Evolutionary conservation across 2,113 vertebrate species (phyloP).

Genomic region (Nanorana parkeri): DNA sequence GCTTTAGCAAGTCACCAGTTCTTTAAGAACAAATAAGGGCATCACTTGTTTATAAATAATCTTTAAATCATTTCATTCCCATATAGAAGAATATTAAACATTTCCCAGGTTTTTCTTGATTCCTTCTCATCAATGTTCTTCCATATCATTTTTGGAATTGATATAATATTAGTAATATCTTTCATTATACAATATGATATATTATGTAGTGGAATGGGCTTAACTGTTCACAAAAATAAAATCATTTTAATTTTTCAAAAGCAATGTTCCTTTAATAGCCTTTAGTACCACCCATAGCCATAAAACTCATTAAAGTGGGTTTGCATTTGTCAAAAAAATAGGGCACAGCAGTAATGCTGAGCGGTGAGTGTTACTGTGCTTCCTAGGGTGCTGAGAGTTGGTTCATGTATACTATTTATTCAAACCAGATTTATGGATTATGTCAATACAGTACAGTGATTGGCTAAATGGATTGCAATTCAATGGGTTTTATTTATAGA

Average conservation of each 20-base stretch:
- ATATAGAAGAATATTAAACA: no score
- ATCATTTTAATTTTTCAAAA: constrained; percentile 7
- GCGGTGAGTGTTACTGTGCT: neutral
- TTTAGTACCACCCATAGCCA: constrained; percentile 1
- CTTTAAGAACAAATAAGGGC: no score
- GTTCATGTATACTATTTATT: neutral
- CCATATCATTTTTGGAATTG: no score
- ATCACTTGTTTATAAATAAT: no score
- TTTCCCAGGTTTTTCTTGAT: no score
- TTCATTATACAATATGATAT: no score
- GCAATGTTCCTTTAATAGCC: neutral
- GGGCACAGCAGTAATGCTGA: constrained; percentile 29
- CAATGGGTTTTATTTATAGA: neutral
- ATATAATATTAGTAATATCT: no score
- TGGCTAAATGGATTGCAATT: neutral
- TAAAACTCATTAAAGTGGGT: constrained; percentile 3
- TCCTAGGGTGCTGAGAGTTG: neutral
- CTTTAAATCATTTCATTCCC: no score
- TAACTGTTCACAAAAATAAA: neutral
- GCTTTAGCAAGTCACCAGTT: no score
- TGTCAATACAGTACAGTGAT: neutral
- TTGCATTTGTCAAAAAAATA: constrained; percentile 28
- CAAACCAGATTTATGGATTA: neutral
- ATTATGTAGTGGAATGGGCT: no score
- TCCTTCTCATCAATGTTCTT: no score